Evolutionary conservation across 1,140 invertebrate species (phyloP).

Genomic region (Drosophila ironensis): DNA sequence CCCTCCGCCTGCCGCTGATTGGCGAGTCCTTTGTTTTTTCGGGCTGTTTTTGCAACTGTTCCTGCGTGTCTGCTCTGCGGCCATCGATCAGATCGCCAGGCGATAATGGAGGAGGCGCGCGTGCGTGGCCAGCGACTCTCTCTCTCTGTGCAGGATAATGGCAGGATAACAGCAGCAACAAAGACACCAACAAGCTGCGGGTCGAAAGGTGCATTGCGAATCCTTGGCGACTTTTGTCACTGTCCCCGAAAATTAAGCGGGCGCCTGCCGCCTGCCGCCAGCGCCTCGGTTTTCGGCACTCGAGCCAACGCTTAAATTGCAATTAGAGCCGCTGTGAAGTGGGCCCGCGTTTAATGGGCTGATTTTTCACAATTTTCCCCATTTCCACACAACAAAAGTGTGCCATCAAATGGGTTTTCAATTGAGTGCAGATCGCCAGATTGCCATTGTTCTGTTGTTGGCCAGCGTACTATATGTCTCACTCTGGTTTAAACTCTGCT

Average conservation of each 20-base stretch:
- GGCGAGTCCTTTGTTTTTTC: constrained; percentile 27
- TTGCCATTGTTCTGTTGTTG: constrained; percentile 25
- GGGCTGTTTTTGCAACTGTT: constrained; percentile 69
- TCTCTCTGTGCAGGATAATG: not conserved
- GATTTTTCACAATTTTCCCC: constrained; percentile 49
- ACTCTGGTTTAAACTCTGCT: constrained; percentile 20
- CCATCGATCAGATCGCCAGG: constrained; percentile 31
- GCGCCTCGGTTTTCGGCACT: constrained; percentile 50
- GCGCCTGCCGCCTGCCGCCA: constrained; percentile 13
- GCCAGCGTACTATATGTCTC: not conserved
- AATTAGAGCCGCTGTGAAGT: constrained; percentile 56
- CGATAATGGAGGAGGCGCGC: constrained; percentile 51
- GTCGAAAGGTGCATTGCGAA: constrained; percentile 64
- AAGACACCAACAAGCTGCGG: constrained; percentile 52
- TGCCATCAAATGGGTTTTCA: constrained; percentile 55
- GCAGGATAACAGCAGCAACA: not conserved
- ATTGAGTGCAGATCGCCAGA: constrained; percentile 29
- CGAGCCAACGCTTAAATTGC: constrained; percentile 66
- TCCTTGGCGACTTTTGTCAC: constrained; percentile 57
- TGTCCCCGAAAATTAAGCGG: constrained; percentile 61
- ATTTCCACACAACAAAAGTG: constrained; percentile 39
- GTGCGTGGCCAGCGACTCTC: constrained; percentile 40
- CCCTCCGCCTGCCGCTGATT: not conserved
- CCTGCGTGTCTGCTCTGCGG: too few species aligned
- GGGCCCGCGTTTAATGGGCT: constrained; percentile 28